Evolutionary conservation across 1,140 invertebrate species (phyloP).

Genomic region (Antheraea pernyi): DNA sequence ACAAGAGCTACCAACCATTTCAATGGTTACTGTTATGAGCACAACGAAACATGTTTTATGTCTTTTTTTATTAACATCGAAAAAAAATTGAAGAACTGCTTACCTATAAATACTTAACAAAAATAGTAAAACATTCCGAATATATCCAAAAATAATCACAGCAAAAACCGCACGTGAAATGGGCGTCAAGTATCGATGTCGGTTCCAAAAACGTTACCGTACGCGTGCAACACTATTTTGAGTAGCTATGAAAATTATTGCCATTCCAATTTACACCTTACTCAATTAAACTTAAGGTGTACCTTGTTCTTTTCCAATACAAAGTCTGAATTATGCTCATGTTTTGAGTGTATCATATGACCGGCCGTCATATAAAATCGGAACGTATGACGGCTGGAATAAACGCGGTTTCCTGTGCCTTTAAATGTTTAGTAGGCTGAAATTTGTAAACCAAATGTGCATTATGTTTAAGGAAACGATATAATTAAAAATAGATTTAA

Average conservation of each 20-base stretch:
- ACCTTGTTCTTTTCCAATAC: neutral
- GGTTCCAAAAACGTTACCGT: slow-evolving; percentile 52
- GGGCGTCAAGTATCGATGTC: slow-evolving; percentile 57
- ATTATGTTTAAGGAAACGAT: neutral
- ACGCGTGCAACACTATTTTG: slow-evolving; percentile 8
- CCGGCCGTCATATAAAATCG: slow-evolving; percentile 45
- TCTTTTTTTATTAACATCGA: neutral
- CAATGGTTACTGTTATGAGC: too few relatives aligned
- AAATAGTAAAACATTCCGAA: slow-evolving; percentile 40
- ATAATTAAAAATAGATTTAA: too few relatives aligned
- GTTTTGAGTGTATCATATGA: slow-evolving; percentile 48
- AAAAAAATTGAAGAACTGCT: neutral
- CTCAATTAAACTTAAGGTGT: slow-evolving; percentile 17
- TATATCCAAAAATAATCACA: slow-evolving; percentile 23
- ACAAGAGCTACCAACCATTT: too few relatives aligned
- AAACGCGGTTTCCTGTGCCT: slow-evolving; percentile 50
- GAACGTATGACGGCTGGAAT: slow-evolving; percentile 49
- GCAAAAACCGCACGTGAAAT: slow-evolving; percentile 41
- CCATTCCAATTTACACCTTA: slow-evolving; percentile 31
- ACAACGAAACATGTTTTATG: neutral
- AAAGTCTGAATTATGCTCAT: slow-evolving; percentile 5
- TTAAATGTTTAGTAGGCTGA: slow-evolving; percentile 11
- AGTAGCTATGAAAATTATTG: slow-evolving; percentile 13
- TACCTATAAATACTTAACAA: neutral
- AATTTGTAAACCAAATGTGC: neutral